Evolutionary conservation across 2,888 invertebrate genomes (phyloP), one percentile per base, ranked within the genome.

Genomic region (Seira musarum): DNA sequence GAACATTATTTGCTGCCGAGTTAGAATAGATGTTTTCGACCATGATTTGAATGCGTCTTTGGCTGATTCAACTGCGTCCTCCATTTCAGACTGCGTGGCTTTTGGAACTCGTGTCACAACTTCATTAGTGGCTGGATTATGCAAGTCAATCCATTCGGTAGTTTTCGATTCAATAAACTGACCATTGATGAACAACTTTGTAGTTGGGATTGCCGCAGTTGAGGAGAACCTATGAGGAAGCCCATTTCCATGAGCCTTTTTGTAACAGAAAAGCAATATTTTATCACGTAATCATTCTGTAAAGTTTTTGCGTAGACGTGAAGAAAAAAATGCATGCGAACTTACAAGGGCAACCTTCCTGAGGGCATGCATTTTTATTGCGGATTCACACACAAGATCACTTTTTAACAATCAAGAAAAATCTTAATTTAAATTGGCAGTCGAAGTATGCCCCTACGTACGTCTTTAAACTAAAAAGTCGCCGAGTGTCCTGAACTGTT

Each of bases 121-220:
- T 90, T 96, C 92, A 90, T 97, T 96, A 64, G 96, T 97, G 2
- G 97, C 97, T 63, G 99, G 99, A 90, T 99, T 95, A 85, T 95
- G 95, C 10, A 99, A 92, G 87, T 99, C 98, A 87, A 98, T 95
- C 94, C 96, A 99, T 87, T 98, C 94, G 22, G 90, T 93, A 0
- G 98, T 93, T 89, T 97, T 95, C 0, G 99, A 99, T 83, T 99
- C 98, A 81, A 92, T 89, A 90, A 95, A 95, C 89, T 98, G 93
- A 75, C 98, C 98, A 91, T 99, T 94, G 87, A 99, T 96, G 90
- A 95, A 99, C 81, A 98, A 92, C 90, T 99, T 98, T 22, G 97
- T 96, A 5, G 94, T 93, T 0, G 95, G 91, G 2, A 92, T 92
- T 2, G 86, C 78, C 8, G 91, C 89, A 35, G 92, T 89, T 17